phyloP scores from a whole-genome alignment of 2,113 vertebrate species.

The Fulmarus glacialis region DNA sequence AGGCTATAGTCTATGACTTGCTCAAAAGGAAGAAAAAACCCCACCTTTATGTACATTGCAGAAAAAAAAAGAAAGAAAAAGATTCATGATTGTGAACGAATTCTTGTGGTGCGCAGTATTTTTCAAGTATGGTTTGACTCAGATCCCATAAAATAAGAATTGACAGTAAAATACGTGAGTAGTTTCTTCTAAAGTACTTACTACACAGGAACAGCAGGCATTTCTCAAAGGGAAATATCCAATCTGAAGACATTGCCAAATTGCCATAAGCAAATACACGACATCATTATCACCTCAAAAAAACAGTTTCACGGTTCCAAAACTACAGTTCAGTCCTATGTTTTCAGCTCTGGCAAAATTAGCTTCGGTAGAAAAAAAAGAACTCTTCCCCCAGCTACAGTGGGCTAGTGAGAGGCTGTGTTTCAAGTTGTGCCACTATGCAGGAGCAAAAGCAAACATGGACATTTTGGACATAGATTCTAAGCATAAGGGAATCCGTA shows the following conservation, averaged over 20 bases:
- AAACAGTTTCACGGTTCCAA: neutral
- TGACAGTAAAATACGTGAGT: conserved; percentile 28
- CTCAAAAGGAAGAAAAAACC: neutral
- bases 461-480: neutral
- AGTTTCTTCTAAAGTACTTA: conserved; percentile 24
- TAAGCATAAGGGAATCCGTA: neutral
- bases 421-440: neutral
- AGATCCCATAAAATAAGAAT: neutral
- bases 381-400: neutral
- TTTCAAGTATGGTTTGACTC: conserved; percentile 33
- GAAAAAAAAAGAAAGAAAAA: neutral
- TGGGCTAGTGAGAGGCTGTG: neutral
- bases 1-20: neutral
- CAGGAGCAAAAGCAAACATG: neutral
- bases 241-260: neutral
- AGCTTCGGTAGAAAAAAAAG: neutral
- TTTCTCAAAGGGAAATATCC: conserved; percentile 21
- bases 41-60: neutral
- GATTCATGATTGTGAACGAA: neutral
- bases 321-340: neutral
- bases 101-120: conserved; percentile 15
- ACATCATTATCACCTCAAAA: neutral
- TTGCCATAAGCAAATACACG: neutral
- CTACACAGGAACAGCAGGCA: conserved; percentile 5
- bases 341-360: neutral